phyloP scores from a whole-genome alignment of 2,797 vertebrate genomes.

The Falco novaeseelandiae region DNA sequence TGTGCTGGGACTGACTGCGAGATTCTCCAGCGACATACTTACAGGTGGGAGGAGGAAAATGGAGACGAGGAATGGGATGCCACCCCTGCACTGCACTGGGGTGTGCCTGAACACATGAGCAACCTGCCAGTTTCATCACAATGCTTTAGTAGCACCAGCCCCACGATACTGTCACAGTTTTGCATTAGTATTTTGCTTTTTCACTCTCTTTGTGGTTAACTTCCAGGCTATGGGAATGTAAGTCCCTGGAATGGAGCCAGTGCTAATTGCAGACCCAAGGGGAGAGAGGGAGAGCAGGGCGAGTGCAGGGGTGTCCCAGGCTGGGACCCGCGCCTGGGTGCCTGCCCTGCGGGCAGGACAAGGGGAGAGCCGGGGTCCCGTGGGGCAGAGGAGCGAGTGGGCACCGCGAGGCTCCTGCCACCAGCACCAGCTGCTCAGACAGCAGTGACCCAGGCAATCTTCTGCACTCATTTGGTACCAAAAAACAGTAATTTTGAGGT shows the following conservation, averaged over 20 bases:
- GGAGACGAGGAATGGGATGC: neutral
- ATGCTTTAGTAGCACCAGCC: neutral
- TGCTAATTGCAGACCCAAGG: neutral
- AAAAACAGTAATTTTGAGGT: neutral
- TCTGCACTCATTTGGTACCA: too few species aligned
- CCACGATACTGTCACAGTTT: accelerated
- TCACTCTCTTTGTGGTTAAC: neutral
- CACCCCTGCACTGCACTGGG: neutral
- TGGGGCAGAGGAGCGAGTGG: too few species aligned
- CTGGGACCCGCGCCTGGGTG: neutral
- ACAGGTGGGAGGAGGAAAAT: neutral
- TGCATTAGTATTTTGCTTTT: neutral
- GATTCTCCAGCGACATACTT: accelerated
- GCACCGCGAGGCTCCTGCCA: too few species aligned
- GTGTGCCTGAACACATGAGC: accelerated
- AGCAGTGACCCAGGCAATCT: too few species aligned
- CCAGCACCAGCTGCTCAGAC: too few species aligned
- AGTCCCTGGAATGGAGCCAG: too few species aligned
- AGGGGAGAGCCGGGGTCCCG: too few species aligned
- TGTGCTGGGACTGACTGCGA: neutral
- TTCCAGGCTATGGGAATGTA: accelerated
- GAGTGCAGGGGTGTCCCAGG: neutral
- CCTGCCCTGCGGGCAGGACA: neutral
- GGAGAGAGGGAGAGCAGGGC: neutral
- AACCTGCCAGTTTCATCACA: neutral